Evolutionary conservation across 2,113 vertebrate genomes (phyloP), one percentile per base, ranked within the genome.

Genomic region (Isichthys henryi): DNA sequence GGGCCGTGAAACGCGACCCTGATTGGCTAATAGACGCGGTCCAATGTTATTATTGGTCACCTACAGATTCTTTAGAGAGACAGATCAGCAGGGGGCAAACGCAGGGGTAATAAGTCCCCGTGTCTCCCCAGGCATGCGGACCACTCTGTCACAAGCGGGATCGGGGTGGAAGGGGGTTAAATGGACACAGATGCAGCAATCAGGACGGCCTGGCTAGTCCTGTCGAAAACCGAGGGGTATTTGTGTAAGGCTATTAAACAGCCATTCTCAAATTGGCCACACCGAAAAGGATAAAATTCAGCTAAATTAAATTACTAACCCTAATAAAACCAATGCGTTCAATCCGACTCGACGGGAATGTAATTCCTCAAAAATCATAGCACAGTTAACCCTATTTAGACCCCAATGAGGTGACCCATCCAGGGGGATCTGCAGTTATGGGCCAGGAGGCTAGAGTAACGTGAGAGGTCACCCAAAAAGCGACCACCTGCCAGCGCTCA

Each of bases 161-260:
- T 50, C 10, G 13, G 48, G 83, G 48, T 86, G 46, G 2, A 48
- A 9, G 10, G 43, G 46, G 23, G 48, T 86, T 86, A 86, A 86
- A 86, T 50, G 83, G 83, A 49, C 49, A 50, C 83, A 86, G 83
- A 50, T 86, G 83, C 83, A 50, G 45, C 48, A 27, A 86, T 48
- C 83, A 86, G 46, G 48, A 86, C 10, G 45, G 83, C 10, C 23
- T 49, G 45, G 45, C 27, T 11, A 50, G 23, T 86, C 23, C 23
- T 48, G n/a, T 27, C 13, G 23, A 86, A 86, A 86, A 86, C 43
- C 7, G 6, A 48, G 35, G 74, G 35, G 74, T 80, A 8, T 80
- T 80, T 80, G 74, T 35, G 74, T 80, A 43, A 80, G 74, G 74
- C 74, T 80, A 80, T 80, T 80, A 80, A 17, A 80, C 35, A 43